A percentile compares a stretch with the other conserved stretches of the same genome.
phyloP scores from a whole-genome alignment of 1,140 invertebrate species.

The Neodiprion fabricii region DNA sequence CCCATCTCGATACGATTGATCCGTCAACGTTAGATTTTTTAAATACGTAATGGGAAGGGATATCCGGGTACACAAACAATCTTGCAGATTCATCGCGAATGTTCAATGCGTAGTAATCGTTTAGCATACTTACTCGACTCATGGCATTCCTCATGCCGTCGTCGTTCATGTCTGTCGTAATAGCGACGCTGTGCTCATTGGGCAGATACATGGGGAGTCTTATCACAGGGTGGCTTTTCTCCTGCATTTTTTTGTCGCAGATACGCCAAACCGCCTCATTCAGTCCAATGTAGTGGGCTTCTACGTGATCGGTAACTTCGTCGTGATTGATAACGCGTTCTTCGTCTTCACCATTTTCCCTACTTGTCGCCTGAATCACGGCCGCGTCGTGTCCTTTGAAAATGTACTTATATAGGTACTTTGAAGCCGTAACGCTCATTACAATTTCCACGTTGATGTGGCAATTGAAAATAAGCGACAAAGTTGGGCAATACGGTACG shows the following conservation, averaged over 20 bases:
- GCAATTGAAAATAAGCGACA: slow-evolving; percentile 20
- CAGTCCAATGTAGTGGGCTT: slow-evolving; percentile 17
- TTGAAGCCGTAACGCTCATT: slow-evolving; percentile 14
- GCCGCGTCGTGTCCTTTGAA: slow-evolving; percentile 21
- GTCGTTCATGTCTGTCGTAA: neutral
- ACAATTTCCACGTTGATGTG: slow-evolving; percentile 23
- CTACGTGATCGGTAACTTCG: slow-evolving; percentile 20
- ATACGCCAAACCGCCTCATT: slow-evolving; percentile 15
- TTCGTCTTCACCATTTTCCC: neutral
- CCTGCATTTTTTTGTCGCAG: slow-evolving; percentile 19
- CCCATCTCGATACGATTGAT: slow-evolving; percentile 12
- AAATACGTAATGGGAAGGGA: slow-evolving; percentile 22
- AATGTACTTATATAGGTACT: slow-evolving; percentile 22
- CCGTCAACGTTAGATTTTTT: slow-evolving; percentile 20
- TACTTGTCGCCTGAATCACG: slow-evolving; percentile 4
- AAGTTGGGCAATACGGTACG: slow-evolving; percentile 20
- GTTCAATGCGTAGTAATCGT: slow-evolving; percentile 20
- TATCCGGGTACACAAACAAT: slow-evolving; percentile 18
- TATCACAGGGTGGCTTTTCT: no score
- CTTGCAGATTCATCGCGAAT: slow-evolving; percentile 17
- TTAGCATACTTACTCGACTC: slow-evolving; percentile 19
- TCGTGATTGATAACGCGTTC: slow-evolving; percentile 16
- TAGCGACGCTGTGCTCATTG: slow-evolving; percentile 19
- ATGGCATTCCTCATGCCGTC: slow-evolving; percentile 17
- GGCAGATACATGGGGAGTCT: neutral